Conservation (phyloP, 2,797 vertebrate species). For the Heliangelus exortis region DNA sequence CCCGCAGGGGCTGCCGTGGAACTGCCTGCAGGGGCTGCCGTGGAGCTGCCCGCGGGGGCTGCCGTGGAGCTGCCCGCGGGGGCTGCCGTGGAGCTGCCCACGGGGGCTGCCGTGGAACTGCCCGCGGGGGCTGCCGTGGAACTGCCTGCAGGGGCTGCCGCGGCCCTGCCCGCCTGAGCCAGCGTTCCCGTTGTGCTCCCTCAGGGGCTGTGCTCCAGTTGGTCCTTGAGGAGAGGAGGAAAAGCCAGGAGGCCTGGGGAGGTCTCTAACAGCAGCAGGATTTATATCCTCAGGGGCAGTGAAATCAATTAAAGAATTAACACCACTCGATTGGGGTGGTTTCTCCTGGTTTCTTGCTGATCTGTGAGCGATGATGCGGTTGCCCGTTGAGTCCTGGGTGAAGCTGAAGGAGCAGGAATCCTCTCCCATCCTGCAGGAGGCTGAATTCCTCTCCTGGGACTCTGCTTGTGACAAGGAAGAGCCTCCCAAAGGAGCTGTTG, state of each 20-base stretch:
- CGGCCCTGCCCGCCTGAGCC: not conserved
- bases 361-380: not conserved
- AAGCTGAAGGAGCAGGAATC: not conserved
- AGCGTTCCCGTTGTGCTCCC: not conserved
- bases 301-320: accelerated
- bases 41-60: no score
- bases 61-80: conserved; percentile 75
- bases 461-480: not conserved
- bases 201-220: not conserved
- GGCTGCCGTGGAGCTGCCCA: no score
- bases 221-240: accelerated
- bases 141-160: conserved; percentile 17
- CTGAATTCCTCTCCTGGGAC: not conserved
- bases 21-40: conserved; percentile 22
- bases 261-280: accelerated
- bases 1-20: not conserved
- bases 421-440: not conserved
- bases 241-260: not conserved
- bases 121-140: not conserved
- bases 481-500: accelerated
- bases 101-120: no score
- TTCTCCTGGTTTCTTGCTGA: not conserved
- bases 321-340: not conserved
- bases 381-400: conserved; percentile 42
- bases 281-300: not conserved